Conservation (phyloP, 1,140 invertebrate genomes). For the Pseudomyrmex dendroicus region DNA sequence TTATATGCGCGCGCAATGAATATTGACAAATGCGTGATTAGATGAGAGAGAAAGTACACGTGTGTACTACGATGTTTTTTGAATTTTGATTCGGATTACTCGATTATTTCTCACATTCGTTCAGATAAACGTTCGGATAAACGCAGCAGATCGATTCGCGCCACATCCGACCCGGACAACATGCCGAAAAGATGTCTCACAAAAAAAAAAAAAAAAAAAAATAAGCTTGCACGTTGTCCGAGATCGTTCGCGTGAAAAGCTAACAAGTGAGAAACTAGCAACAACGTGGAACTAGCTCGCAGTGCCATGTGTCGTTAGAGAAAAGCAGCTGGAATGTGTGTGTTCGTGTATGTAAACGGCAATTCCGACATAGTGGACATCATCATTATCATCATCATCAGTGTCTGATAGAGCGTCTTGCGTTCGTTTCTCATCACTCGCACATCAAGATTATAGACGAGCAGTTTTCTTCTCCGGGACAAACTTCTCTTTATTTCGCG, state of each 20-base stretch:
- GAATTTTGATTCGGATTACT: slow-evolving; percentile 35
- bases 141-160: neutral
- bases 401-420: neutral
- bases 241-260: neutral
- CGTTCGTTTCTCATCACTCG: slow-evolving; percentile 22
- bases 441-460: slow-evolving; percentile 31
- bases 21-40: neutral
- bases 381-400: slow-evolving; percentile 21
- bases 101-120: slow-evolving; percentile 7
- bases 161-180: neutral
- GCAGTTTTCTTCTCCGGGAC: neutral
- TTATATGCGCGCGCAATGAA: neutral
- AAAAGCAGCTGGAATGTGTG: slow-evolving; percentile 48
- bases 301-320: slow-evolving; percentile 14
- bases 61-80: neutral
- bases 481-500: slow-evolving; percentile 39
- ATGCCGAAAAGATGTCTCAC: too few species aligned
- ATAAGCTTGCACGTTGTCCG: too few species aligned
- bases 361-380: slow-evolving; percentile 10
- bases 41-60: neutral
- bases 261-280: slow-evolving; percentile 36
- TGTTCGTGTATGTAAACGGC: slow-evolving; percentile 8
- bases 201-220: too few species aligned
- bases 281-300: slow-evolving; percentile 31
- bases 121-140: neutral